phyloP scores from a whole-genome alignment of 2,888 invertebrate genomes.

The Acleris cristana region DNA sequence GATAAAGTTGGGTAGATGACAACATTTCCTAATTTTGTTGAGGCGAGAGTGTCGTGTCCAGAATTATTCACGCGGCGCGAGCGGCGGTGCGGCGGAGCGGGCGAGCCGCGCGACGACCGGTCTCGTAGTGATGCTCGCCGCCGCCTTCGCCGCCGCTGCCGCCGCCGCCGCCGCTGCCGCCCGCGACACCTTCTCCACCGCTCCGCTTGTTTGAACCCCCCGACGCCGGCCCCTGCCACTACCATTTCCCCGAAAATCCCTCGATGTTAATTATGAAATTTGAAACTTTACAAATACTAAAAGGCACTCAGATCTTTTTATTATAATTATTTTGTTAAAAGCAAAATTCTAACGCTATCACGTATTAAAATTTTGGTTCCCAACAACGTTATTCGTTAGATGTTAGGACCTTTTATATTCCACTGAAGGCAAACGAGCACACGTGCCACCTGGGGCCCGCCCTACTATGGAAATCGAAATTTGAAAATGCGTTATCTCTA shows the following conservation, averaged over 20 bases:
- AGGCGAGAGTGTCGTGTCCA: constrained; percentile 48
- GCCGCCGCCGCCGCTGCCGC: constrained; percentile 5
- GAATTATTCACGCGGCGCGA: constrained; percentile 55
- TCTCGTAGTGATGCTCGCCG: constrained; percentile 55
- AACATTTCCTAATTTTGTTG: constrained; percentile 58
- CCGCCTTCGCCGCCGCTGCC: background rate
- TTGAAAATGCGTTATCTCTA: too few relatives aligned
- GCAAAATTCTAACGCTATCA: too few relatives aligned
- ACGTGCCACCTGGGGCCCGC: too few relatives aligned
- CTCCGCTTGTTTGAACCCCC: constrained; percentile 4
- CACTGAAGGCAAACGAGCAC: too few relatives aligned
- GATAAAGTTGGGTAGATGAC: constrained; percentile 49
- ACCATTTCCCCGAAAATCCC: background rate
- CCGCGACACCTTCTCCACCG: background rate
- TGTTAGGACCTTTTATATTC: too few relatives aligned
- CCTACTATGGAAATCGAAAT: too few relatives aligned
- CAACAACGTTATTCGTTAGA: too few relatives aligned
- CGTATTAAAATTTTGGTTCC: too few relatives aligned
- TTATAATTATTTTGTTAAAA: background rate
- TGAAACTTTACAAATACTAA: too few relatives aligned
- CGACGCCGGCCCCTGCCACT: background rate
- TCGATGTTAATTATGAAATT: too few relatives aligned
- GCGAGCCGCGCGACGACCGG: constrained; percentile 44
- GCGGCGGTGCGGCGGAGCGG: constrained; percentile 55
- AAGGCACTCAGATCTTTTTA: background rate